Conservation (phyloP, 2,888 invertebrate species). For the Oxyteleia sp. region DNA sequence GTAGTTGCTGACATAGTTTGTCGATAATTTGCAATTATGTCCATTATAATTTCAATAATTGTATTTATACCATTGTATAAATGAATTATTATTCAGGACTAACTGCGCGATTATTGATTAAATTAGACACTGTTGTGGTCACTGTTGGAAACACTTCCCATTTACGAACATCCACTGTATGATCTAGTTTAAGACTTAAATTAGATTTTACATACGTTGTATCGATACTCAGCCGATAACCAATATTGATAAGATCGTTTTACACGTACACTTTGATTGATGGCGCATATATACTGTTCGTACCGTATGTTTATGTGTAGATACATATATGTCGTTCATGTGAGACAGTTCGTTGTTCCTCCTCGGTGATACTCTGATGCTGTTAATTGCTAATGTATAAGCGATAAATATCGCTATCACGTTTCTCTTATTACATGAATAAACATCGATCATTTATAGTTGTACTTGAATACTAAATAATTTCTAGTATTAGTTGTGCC, state of each 20-base stretch:
- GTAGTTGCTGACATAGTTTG: too few species aligned
- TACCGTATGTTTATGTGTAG: constrained; percentile 11
- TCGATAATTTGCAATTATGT: background rate
- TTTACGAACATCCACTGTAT: constrained; percentile 4
- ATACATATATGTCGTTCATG: constrained; percentile 7
- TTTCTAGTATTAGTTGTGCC: too few species aligned
- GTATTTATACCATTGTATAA: constrained; percentile 4
- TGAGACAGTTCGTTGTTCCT: constrained; percentile 20
- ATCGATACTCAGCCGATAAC: constrained; percentile 47
- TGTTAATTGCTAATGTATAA: constrained; percentile 30
- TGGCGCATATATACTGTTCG: constrained; percentile 25
- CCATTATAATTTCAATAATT: constrained; percentile 1
- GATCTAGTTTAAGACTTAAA: constrained; percentile 51
- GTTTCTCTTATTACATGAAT: constrained; percentile 8
- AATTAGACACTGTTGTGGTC: constrained; percentile 32
- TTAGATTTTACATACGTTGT: constrained; percentile 55
- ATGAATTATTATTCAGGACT: constrained; percentile 16
- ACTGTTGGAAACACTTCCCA: constrained; percentile 5
- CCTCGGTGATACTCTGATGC: constrained; percentile 3
- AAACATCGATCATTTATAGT: constrained; percentile 8
- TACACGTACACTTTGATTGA: constrained; percentile 57
- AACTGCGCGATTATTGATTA: constrained; percentile 22
- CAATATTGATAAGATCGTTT: constrained; percentile 61
- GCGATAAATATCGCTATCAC: constrained; percentile 16
- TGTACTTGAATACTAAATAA: too few species aligned